Evolutionary conservation across 1,140 invertebrate genomes (phyloP), one percentile per base, ranked within the genome.

Genomic region (Branchinecta lynchi): DNA sequence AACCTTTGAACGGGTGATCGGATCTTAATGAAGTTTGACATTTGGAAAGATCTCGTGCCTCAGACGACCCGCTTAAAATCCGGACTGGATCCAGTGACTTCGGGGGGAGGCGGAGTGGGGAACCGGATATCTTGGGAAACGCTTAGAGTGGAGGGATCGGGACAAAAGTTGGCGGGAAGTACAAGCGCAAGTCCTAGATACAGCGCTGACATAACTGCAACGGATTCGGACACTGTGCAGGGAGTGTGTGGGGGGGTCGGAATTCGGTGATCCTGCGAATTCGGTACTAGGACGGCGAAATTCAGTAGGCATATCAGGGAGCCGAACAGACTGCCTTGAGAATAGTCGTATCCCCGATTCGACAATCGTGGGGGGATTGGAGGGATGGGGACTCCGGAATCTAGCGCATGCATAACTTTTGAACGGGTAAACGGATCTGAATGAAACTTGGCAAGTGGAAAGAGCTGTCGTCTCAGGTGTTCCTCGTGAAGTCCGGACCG

Each of bases 271-370:
- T 51, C n/a, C n/a, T 9, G 46, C 46, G 46, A 51, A n/a, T 51
- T 51, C 46, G 46, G 46, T 51, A n/a, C 46, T 51, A 51, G 46
- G 46, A 51, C 46, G 46, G n/a, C n/a, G 46, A 51, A 51, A 51
- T 9, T 51, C n/a, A n/a, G 46, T 51, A 51, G 46, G 46, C 46
- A 51, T 51, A 9, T 51, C 46, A 51, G n/a, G n/a, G n/a, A n/a
- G 46, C 46, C n/a, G 46, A 9, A 51, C 46, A 51, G n/a, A 9
- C n/a, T 51, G 46, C 9, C 46, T 51, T 51, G 46, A 51, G 9
- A 51, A 51, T 9, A n/a, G 9, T n/a, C 9, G 9, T 51, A 9
- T 51, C 46, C 46, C 46, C 9, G 46, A 51, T 51, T 51, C 46
- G 46, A 51, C 46, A 9, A 51, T 51, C 46, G 9, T 9, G 46